Conservation (phyloP, 2,888 invertebrate genomes). For the Platycheirus albimanus region DNA sequence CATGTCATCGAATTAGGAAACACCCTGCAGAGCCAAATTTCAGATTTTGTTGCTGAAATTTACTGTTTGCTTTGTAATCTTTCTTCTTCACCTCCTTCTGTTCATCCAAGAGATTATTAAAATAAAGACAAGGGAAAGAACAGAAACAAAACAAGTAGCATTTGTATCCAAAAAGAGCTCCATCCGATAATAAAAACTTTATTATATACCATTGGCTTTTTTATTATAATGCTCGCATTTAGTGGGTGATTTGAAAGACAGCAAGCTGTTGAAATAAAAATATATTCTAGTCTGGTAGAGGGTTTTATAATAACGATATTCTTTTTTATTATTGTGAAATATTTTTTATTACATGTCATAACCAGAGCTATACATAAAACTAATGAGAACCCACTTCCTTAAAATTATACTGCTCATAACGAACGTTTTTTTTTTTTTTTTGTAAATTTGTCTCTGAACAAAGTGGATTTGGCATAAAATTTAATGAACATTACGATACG, state of each 20-base stretch:
- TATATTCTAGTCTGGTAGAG: neutral
- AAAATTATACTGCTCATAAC: constrained; percentile 1
- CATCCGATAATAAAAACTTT: constrained; percentile 37
- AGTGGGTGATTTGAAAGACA: constrained; percentile 28
- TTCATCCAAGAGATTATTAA: too few relatives aligned
- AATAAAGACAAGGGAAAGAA: neutral
- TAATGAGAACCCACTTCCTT: constrained; percentile 22
- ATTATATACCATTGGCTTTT: constrained; percentile 40
- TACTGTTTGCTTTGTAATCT: too few relatives aligned
- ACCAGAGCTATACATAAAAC: neutral
- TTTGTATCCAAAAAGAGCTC: constrained; percentile 1
- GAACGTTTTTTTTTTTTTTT: too few relatives aligned
- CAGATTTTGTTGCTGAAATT: too few relatives aligned
- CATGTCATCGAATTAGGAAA: too few relatives aligned
- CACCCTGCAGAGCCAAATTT: too few relatives aligned
- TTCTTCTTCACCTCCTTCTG: neutral
- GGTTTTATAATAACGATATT: constrained; percentile 3
- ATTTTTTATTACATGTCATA: constrained; percentile 28
- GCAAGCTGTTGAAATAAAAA: constrained; percentile 5
- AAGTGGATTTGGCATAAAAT: constrained; percentile 8
- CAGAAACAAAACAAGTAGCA: constrained; percentile 20
- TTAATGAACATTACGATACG: constrained; percentile 30
- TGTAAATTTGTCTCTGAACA: neutral
- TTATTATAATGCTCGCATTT: constrained; percentile 49
- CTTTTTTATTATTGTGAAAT: neutral